Evolutionary conservation across 2,113 vertebrate genomes (phyloP).

Genomic region (Embiotoca jacksoni): DNA sequence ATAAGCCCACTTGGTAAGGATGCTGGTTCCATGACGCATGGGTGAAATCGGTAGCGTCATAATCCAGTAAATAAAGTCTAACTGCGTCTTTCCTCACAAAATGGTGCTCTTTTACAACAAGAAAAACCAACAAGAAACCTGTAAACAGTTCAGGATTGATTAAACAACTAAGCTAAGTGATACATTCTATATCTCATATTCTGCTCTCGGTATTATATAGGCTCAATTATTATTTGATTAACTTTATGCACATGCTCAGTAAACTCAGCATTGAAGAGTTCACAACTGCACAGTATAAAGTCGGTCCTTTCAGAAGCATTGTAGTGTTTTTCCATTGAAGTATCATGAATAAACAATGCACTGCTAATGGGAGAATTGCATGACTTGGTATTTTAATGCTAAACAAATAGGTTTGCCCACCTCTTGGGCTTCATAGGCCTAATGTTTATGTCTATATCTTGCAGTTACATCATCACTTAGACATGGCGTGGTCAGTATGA

Average conservation of each 20-base stretch:
- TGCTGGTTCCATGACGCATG: not conserved
- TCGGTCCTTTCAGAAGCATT: conserved; percentile 25
- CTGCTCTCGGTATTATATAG: not conserved
- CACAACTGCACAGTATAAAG: not conserved
- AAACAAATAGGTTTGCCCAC: conserved; percentile 35
- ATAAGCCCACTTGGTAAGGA: not conserved
- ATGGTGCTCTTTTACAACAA: not conserved
- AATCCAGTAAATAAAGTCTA: not conserved
- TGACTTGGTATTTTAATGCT: conserved; percentile 38
- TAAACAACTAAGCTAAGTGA: no score
- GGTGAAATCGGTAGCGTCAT: not conserved
- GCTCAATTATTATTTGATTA: not conserved
- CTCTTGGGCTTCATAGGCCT: conserved; percentile 12
- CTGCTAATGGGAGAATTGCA: conserved; percentile 39
- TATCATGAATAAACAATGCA: conserved; percentile 56
- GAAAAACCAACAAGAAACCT: not conserved
- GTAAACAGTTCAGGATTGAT: not conserved
- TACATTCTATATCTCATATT: no score
- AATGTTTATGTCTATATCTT: conserved; percentile 19
- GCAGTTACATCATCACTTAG: conserved; percentile 44
- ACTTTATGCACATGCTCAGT: not conserved
- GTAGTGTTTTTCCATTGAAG: conserved; percentile 26
- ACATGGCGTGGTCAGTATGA: conserved; percentile 38
- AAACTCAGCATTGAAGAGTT: not conserved
- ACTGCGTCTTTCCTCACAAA: not conserved